Evolutionary conservation across 2,113 vertebrate species (phyloP).

Genomic region (Perca flavescens): DNA sequence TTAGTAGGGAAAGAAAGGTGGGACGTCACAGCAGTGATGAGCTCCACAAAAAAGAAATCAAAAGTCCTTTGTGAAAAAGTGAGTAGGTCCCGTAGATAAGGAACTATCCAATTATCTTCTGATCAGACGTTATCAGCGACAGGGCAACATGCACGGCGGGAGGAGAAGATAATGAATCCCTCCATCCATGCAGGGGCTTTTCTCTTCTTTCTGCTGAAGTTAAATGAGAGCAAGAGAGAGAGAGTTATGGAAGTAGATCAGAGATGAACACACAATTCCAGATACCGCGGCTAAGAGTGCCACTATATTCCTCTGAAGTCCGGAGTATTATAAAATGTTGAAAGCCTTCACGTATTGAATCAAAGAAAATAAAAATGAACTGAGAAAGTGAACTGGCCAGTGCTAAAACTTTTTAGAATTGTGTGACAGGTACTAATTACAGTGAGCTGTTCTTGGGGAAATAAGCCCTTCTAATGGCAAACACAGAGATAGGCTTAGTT

Average conservation of each 20-base stretch:
- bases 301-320: slow-evolving; percentile 9
- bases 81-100: slow-evolving; percentile 46
- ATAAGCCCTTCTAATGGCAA: slow-evolving; percentile 71
- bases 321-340: slow-evolving; percentile 31
- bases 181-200: slow-evolving; percentile 36
- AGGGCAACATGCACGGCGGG: slow-evolving; percentile 56
- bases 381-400: neutral
- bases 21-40: slow-evolving; percentile 24
- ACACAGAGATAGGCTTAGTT: slow-evolving; percentile 70
- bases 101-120: slow-evolving; percentile 67
- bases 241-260: slow-evolving; percentile 47
- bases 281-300: neutral
- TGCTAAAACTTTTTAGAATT: slow-evolving; percentile 51
- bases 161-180: slow-evolving; percentile 57
- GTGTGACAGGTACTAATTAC: slow-evolving; percentile 72
- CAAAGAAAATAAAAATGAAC: slow-evolving; percentile 11
- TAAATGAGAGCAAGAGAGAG: slow-evolving; percentile 3
- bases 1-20: slow-evolving; percentile 21
- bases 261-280: slow-evolving; percentile 15
- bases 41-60: slow-evolving; percentile 28
- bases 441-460: slow-evolving; percentile 41
- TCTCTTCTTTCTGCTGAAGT: slow-evolving; percentile 32
- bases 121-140: slow-evolving; percentile 61
- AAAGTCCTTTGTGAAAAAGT: slow-evolving; percentile 48
- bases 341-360: slow-evolving; percentile 10